phyloP scores from a whole-genome alignment of 1,140 invertebrate genomes.

The Caenorhabditis remanei region DNA sequence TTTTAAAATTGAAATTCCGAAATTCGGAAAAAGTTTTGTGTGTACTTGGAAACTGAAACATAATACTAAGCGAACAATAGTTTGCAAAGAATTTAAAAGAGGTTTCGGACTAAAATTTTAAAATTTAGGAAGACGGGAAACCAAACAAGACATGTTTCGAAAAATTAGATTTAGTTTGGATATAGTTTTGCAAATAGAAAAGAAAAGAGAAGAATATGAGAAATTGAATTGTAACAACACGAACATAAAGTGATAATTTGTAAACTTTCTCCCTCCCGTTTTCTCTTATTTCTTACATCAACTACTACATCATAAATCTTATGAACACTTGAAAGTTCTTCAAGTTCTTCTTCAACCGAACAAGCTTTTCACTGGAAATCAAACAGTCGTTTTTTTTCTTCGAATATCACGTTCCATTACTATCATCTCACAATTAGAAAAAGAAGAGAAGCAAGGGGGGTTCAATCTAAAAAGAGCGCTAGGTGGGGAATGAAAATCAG shows the following conservation, averaged over 20 bases:
- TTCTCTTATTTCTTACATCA: not conserved
- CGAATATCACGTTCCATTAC: not conserved
- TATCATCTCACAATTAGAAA: not conserved
- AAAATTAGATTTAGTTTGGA: not conserved
- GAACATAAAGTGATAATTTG: conserved; percentile 24
- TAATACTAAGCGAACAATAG: not conserved
- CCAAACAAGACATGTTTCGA: not conserved
- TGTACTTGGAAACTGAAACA: not conserved
- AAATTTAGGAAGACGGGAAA: conserved; percentile 22
- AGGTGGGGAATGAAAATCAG: conserved; percentile 22
- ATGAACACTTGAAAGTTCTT: conserved; percentile 26
- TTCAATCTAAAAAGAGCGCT: conserved; percentile 18
- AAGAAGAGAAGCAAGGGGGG: not conserved
- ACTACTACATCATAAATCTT: conserved; percentile 34
- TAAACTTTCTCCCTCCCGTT: conserved; percentile 4
- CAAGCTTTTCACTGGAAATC: conserved; percentile 9
- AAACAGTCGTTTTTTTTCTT: not conserved
- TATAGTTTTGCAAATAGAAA: not conserved
- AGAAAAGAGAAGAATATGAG: conserved; percentile 1
- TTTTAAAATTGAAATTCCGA: conserved; percentile 17
- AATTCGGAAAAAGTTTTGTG: not conserved
- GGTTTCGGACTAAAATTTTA: not conserved
- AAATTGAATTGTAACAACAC: conserved; percentile 41
- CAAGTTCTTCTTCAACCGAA: not conserved
- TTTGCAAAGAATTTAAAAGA: conserved; percentile 13